phyloP scores from a whole-genome alignment of 2,113 vertebrate species.

The Sphaerodactylus townsendi region DNA sequence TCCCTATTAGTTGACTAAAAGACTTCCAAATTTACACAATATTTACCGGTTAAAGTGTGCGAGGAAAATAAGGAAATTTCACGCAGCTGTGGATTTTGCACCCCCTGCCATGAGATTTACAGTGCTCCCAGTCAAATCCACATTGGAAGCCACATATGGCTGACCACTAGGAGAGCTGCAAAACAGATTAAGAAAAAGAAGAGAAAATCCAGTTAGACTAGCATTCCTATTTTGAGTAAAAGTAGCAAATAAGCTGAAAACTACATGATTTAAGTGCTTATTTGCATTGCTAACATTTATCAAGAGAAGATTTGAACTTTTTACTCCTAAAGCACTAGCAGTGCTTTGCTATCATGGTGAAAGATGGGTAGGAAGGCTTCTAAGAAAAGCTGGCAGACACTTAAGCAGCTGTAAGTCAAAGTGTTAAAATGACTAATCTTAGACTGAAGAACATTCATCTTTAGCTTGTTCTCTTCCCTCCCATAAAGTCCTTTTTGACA shows the following conservation, averaged over 20 bases:
- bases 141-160: conserved; percentile 18
- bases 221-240: not conserved
- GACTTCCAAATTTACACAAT: not conserved
- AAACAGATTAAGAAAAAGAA: conserved; percentile 28
- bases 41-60: conserved; percentile 10
- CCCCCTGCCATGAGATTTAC: conserved; percentile 20
- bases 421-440: no score
- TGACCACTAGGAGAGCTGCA: conserved; percentile 24
- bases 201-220: conserved; percentile 11
- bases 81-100: conserved; percentile 20
- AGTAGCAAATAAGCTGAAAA: conserved; percentile 10
- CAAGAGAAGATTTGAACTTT: not conserved
- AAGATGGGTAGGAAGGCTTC: not conserved
- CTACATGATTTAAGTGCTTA: not conserved
- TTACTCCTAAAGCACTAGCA: conserved; percentile 7
- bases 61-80: conserved; percentile 28
- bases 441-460: no score
- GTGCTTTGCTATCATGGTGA: not conserved
- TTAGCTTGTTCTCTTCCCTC: no score
- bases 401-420: not conserved
- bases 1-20: not conserved
- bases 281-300: not conserved
- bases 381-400: not conserved
- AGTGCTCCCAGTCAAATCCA: conserved; percentile 23
- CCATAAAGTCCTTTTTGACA: no score